Percentiles rank a stretch among this genome's conserved stretches.
phyloP scores from a whole-genome alignment of 2,888 invertebrate genomes.

The Bombylius major region DNA sequence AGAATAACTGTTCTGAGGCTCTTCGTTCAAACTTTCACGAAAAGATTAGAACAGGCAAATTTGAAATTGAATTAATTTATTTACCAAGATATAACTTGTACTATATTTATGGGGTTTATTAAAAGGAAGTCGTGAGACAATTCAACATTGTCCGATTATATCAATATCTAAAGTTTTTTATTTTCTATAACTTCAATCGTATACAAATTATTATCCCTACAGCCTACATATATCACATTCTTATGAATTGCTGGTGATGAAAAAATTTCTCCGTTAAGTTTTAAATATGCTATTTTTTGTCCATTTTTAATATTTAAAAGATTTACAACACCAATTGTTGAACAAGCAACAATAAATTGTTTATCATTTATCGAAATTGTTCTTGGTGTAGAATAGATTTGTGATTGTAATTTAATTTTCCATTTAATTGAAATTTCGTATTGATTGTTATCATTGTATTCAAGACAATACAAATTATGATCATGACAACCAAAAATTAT shows the following conservation, averaged over 20 bases:
- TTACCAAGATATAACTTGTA: too few relatives aligned
- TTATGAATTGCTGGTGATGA: slow-evolving; percentile 56
- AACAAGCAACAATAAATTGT: slow-evolving; percentile 40
- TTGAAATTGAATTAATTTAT: too few relatives aligned
- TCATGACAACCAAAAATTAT: slow-evolving; percentile 64
- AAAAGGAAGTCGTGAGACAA: too few relatives aligned
- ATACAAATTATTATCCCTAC: slow-evolving; percentile 66
- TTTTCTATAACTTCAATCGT: slow-evolving; percentile 28
- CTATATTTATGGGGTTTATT: too few relatives aligned
- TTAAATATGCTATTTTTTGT: slow-evolving; percentile 34
- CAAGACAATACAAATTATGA: slow-evolving; percentile 50
- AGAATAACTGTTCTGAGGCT: too few relatives aligned
- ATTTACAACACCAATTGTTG: slow-evolving; percentile 51
- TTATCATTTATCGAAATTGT: slow-evolving; percentile 30
- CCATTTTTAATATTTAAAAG: slow-evolving; percentile 43
- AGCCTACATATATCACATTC: slow-evolving; percentile 56
- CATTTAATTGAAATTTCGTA: slow-evolving; percentile 38
- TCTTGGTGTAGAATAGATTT: slow-evolving; percentile 58
- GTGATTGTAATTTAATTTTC: slow-evolving; percentile 43
- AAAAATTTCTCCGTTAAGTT: slow-evolving; percentile 55
- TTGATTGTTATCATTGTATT: slow-evolving; percentile 31
- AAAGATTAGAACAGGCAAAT: too few relatives aligned
- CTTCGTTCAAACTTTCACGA: too few relatives aligned
- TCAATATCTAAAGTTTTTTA: too few relatives aligned
- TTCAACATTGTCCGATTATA: too few relatives aligned